These are phyloP conservation scores for Scolanthus callimorphus DNA, from an alignment of 92 coral and sea anemone genomes.

Conservation along the genomic window DNA sequence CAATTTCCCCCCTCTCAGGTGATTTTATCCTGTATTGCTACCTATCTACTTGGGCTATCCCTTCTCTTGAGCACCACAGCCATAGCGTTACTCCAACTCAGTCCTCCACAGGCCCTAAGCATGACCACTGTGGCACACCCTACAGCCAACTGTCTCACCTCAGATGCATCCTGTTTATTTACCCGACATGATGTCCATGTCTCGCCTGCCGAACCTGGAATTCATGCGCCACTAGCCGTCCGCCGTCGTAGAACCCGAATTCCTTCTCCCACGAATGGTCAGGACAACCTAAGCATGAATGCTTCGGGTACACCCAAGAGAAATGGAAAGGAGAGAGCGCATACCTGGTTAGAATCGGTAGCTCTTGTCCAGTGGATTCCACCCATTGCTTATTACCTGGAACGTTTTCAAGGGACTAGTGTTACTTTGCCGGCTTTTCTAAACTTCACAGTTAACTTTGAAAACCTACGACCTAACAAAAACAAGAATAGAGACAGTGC, in stretches of 20 bases:
- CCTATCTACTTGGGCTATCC: constrained; percentile 55
- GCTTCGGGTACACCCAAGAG: no score
- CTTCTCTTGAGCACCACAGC: constrained; percentile 39
- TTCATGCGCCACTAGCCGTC: no score
- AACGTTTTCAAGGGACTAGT: background rate
- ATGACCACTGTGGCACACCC: constrained; percentile 1
- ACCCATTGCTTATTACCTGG: background rate
- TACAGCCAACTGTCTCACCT: constrained; percentile 18
- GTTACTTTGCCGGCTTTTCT: background rate
- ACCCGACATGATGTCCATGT: no score
- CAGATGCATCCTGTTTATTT: constrained; percentile 24
- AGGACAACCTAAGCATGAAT: no score
- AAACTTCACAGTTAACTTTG: background rate
- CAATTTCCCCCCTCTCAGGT: constrained; percentile 17
- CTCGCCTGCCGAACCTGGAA: no score
- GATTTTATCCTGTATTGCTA: constrained; percentile 38
- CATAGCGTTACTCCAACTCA: background rate
- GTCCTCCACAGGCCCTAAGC: background rate
- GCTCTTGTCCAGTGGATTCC: no score
- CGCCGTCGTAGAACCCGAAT: no score
- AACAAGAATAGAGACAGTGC: no score
- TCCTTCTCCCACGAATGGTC: no score
- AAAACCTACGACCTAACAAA: no score
- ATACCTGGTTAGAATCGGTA: no score
- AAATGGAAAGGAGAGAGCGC: no score